Percentiles rank a stretch among this genome's conserved stretches.
phyloP scores from a whole-genome alignment of 2,113 vertebrate species.

The Lutjanus erythropterus region DNA sequence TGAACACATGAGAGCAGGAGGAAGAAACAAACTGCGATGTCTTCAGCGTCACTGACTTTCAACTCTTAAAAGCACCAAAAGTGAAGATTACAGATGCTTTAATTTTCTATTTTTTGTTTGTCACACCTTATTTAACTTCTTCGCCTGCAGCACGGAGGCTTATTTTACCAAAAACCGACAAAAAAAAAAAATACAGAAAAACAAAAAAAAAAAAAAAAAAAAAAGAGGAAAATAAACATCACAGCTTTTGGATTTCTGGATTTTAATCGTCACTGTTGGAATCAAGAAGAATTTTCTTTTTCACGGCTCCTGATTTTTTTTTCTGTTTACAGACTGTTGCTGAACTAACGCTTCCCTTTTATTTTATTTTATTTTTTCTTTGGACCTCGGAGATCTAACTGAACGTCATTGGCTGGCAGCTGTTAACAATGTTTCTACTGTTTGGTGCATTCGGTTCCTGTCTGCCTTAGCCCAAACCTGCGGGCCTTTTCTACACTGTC shows the following conservation, averaged over 20 bases:
- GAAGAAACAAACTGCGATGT: constrained; percentile 63
- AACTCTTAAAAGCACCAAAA: constrained; percentile 65
- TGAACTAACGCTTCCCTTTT: constrained; percentile 3
- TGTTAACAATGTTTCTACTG: constrained; percentile 60
- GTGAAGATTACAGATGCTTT: constrained; percentile 66
- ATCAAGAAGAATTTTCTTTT: constrained; percentile 64
- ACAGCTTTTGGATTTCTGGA: constrained; percentile 41
- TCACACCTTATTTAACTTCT: constrained; percentile 77
- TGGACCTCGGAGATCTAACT: constrained; percentile 10
- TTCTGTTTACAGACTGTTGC: constrained; percentile 82
- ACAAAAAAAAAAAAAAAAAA: constrained; percentile 67
- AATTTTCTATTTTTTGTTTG: constrained; percentile 54
- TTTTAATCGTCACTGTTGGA: constrained; percentile 21
- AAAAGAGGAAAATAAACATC: constrained; percentile 37
- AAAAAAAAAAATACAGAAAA: constrained; percentile 24
- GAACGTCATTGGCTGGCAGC: constrained; percentile 75
- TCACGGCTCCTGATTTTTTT: constrained; percentile 48
- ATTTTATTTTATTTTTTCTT: neutral
- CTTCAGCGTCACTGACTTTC: constrained; percentile 74
- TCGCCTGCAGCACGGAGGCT: constrained; percentile 87
- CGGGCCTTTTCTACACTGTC: constrained; percentile 86
- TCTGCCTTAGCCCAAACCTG: constrained; percentile 66
- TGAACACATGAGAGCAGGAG: constrained; percentile 33
- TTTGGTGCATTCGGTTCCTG: constrained; percentile 32
- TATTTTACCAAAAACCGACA: constrained; percentile 75